Conservation (phyloP, 2,797 vertebrate genomes). For the Pipistrellus nathusii region DNA sequence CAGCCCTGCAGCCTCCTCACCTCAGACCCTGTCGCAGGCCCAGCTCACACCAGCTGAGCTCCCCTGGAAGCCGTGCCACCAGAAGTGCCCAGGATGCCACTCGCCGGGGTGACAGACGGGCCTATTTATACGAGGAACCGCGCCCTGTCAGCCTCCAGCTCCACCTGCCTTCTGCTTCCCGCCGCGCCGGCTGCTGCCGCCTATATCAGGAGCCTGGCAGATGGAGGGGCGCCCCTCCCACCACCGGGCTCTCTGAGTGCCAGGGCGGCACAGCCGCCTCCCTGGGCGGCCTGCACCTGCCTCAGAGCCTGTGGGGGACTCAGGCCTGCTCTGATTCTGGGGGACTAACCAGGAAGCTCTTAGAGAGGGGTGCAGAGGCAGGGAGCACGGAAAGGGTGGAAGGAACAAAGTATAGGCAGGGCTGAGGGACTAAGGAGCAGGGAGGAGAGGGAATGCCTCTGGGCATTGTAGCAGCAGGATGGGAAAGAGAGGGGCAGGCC, state of each 20-base stretch:
- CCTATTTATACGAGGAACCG: constrained; percentile 73
- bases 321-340: background rate
- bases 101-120: constrained; percentile 67
- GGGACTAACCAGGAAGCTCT: background rate
- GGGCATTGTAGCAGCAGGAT: too few species aligned
- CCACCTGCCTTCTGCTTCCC: constrained; percentile 69
- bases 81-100: constrained; percentile 67
- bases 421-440: background rate
- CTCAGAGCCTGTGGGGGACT: background rate
- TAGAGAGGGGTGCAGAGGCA: background rate
- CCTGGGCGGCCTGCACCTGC: background rate
- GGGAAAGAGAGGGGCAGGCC: too few species aligned
- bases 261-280: background rate
- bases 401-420: background rate
- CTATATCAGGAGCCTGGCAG: constrained; percentile 76
- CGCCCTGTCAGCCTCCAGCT: constrained; percentile 61
- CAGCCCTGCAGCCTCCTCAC: fast-evolving
- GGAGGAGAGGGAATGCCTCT: background rate
- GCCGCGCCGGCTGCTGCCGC: background rate
- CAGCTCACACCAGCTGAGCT: background rate
- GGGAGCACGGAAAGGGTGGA: background rate
- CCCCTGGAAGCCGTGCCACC: constrained; percentile 49
- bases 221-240: constrained; percentile 61
- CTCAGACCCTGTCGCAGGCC: background rate
- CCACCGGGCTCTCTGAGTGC: background rate